Evolutionary conservation across 2,113 vertebrate species (phyloP).

Genomic region (Alosa alosa): DNA sequence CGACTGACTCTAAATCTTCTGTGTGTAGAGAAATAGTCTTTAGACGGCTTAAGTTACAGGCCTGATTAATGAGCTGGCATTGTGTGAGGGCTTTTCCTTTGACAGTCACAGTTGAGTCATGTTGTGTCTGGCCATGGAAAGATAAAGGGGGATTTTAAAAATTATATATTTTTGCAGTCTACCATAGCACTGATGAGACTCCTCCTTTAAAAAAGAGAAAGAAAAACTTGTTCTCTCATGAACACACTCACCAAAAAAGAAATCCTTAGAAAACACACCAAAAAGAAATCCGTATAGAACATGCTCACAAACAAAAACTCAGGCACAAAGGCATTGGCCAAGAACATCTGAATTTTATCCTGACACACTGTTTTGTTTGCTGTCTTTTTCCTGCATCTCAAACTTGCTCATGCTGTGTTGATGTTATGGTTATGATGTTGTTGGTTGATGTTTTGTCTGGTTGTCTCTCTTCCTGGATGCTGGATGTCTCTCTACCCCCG

Average conservation of each 20-base stretch:
- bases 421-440: background rate
- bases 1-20: background rate
- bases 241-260: background rate
- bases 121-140: background rate
- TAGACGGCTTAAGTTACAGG: background rate
- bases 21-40: background rate
- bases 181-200: background rate
- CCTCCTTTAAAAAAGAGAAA: background rate
- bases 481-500: background rate
- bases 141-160: background rate
- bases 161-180: background rate
- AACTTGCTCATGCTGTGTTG: background rate
- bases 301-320: background rate
- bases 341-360: background rate
- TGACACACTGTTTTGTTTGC: background rate
- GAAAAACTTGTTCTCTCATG: background rate
- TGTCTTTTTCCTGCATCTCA: background rate
- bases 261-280: background rate
- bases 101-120: conserved; percentile 2
- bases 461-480: background rate
- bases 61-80: background rate
- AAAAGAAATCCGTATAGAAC: background rate
- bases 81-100: background rate
- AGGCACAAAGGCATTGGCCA: background rate
- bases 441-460: background rate